Conservation (phyloP, 2,113 vertebrate genomes). For the Sciurus niger region DNA sequence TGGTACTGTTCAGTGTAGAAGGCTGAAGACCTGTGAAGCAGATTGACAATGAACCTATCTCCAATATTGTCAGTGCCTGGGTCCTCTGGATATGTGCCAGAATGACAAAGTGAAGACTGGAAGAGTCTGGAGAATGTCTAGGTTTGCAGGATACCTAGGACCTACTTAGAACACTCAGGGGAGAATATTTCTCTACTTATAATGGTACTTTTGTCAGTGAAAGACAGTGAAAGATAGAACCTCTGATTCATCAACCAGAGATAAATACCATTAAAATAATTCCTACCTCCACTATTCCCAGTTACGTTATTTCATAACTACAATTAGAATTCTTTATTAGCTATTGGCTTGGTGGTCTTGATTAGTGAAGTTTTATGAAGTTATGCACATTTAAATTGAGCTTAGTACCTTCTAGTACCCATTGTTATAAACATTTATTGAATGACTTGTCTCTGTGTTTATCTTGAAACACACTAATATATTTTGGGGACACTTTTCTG, state of each 20-base stretch:
- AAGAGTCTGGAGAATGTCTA: not conserved
- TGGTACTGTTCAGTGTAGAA: conserved; percentile 39
- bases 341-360: not conserved
- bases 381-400: conserved; percentile 23
- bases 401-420: not conserved
- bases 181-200: not conserved
- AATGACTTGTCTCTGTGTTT: conserved; percentile 33
- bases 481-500: not conserved
- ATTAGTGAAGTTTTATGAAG: conserved; percentile 55
- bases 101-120: not conserved
- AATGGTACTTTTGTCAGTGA: conserved; percentile 37
- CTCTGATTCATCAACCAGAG: conserved; percentile 24
- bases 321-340: not conserved
- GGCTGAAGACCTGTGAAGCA: not conserved
- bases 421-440: not conserved
- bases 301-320: not conserved
- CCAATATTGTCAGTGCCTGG: not conserved
- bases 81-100: not conserved
- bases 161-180: not conserved
- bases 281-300: not conserved
- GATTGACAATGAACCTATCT: not conserved
- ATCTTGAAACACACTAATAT: not conserved
- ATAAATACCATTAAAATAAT: conserved; percentile 46
- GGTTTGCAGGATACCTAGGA: not conserved
- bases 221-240: not conserved